Base-by-base conservation (phyloP, 1,140 invertebrate genomes). In the Drosophila sp. region DNA sequence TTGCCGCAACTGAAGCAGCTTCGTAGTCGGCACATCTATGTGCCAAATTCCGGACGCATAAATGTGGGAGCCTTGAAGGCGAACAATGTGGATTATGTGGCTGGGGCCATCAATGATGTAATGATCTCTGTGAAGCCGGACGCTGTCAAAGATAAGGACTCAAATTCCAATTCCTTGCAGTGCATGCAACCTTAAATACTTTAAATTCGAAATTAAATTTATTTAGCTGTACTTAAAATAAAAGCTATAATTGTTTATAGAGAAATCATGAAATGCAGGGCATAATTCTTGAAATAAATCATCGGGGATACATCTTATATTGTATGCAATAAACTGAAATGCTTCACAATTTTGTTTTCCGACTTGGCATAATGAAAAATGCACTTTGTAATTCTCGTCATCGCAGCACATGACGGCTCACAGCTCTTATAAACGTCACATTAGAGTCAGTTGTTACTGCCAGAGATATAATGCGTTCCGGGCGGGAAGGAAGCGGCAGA, bases 11-110 rank as follows among this genome's bases (percentile, higher is more conserved):
- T 72, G 92, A 92, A 48, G 97, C 98, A 94, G 91, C 93, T 98
- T 59, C 93, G 95, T 7, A 93, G 95, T 56, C 93, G 97, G 74
- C 98, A 99, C 92, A 95, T 99, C 58, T 99, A 98, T 93, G 93
- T 99, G 92, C 93, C 98, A 9, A 94, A 94, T 58, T 96, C 96
- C 46, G 98, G 98, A 6, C 94, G 98, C 29, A 98, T 99, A 84
- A 99, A 97, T 92, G 97, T 99, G 94, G 97, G 97, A 92, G 98
- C 97, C 4, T 80, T 99, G 1, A 98, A 95, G 74, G 94, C 95
- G 5, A 92, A 93, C 14, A 99, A 99, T 93, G 94, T 99, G 16
- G 95, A 97, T 72, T 98, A 98, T 93, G 96, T 99, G 7, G 98
- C 97, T 2, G 93, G 94, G 36, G 96, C 96, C 38, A 96, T 99